Evolutionary conservation across 2,888 invertebrate species (phyloP).

Genomic region (Tetranychus piercei): DNA sequence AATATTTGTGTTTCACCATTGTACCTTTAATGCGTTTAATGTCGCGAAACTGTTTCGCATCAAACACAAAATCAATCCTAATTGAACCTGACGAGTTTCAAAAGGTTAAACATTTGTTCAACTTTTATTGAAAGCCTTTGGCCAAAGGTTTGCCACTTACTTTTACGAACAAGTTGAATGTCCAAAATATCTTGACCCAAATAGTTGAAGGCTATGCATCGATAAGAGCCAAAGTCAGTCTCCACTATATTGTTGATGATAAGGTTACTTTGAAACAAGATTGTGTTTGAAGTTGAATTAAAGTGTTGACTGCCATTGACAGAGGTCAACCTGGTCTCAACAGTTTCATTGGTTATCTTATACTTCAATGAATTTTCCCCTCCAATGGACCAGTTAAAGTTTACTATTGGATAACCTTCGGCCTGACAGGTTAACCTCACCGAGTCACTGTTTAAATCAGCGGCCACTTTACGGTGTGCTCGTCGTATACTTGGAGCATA

Average conservation of each 20-base stretch:
- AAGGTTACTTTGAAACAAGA: conserved; percentile 16
- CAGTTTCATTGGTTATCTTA: background rate
- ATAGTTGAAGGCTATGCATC: conserved; percentile 20
- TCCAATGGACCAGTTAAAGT: conserved; percentile 17
- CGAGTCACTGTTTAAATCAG: conserved; percentile 1
- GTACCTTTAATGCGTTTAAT: too few species aligned
- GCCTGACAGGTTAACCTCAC: conserved; percentile 16
- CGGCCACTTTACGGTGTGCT: conserved; percentile 7
- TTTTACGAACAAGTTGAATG: conserved; percentile 20
- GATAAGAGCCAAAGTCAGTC: conserved; percentile 18
- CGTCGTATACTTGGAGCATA: conserved; percentile 15
- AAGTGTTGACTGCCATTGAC: background rate
- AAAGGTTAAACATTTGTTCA: too few species aligned
- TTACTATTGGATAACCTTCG: conserved; percentile 16
- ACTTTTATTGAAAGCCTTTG: too few species aligned
- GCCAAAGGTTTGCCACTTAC: conserved; percentile 12
- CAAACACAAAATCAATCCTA: too few species aligned
- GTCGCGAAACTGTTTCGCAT: too few species aligned
- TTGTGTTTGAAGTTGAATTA: background rate
- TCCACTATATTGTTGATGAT: conserved; percentile 16
- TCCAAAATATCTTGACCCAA: conserved; percentile 17
- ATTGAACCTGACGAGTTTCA: too few species aligned
- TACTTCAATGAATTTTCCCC: background rate
- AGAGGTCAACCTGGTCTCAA: background rate
- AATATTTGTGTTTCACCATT: too few species aligned